phyloP scores from a whole-genome alignment of 1,140 invertebrate species.

The Phortica variegata region DNA sequence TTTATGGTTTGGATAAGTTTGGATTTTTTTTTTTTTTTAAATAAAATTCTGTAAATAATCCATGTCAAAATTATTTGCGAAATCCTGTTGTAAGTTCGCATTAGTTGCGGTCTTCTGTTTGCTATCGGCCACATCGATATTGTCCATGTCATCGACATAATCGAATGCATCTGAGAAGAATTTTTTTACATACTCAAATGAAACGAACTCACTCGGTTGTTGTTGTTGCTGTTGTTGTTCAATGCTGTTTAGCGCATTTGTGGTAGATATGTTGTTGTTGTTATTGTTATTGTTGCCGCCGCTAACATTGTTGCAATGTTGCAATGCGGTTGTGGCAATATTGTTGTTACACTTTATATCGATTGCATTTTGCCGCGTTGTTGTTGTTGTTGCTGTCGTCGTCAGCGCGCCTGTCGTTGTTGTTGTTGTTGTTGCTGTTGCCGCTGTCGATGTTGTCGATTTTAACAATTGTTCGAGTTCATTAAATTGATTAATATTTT shows the following conservation, averaged over 20 bases:
- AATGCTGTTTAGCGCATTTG: no score
- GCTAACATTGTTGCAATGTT: conserved; percentile 12
- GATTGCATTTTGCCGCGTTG: background rate
- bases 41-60: conserved; percentile 49
- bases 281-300: conserved; percentile 7
- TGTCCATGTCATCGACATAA: conserved; percentile 6
- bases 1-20: no score
- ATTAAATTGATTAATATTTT: conserved; percentile 47
- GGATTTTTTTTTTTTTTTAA: conserved; percentile 7
- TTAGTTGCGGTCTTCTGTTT: conserved; percentile 16
- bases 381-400: conserved; percentile 5
- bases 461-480: conserved; percentile 41
- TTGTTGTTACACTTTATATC: background rate
- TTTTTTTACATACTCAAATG: conserved; percentile 55
- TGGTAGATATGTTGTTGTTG: conserved; percentile 4
- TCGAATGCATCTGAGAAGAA: conserved; percentile 45
- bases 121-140: background rate
- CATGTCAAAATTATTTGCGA: conserved; percentile 45
- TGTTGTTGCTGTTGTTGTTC: no score
- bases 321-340: background rate
- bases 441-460: background rate
- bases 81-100: conserved; percentile 27
- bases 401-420: no score
- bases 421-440: background rate
- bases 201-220: conserved; percentile 46